Conservation (phyloP, 1,140 invertebrate species). For the Nilaparvata lugens region DNA sequence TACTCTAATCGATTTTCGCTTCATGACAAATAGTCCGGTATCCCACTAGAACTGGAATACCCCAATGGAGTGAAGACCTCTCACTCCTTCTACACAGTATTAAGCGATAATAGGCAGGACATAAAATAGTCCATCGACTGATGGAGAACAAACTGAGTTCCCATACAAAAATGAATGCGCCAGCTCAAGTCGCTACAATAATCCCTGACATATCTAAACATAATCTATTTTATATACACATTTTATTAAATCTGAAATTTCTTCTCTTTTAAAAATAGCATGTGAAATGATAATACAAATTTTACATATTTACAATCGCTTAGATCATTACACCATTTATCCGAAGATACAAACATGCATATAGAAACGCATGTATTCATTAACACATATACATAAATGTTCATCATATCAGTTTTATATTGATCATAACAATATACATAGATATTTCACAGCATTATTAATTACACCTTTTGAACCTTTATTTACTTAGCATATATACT, state of each 20-base stretch:
- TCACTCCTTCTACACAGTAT: not conserved
- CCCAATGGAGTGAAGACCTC: not conserved
- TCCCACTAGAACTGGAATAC: conserved; percentile 17
- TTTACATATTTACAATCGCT: conserved; percentile 16
- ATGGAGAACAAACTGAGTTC: no score
- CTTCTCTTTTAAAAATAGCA: conserved; percentile 12
- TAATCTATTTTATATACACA: not conserved
- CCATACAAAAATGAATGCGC: not conserved
- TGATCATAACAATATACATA: conserved; percentile 4
- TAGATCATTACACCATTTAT: not conserved
- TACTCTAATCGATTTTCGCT: no score
- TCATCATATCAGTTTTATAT: no score
- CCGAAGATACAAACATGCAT: no score
- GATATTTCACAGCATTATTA: conserved; percentile 1
- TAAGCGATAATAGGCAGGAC: not conserved
- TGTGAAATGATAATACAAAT: conserved; percentile 15
- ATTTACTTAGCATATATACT: no score
- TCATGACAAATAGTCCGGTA: not conserved
- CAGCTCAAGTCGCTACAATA: not conserved
- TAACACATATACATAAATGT: no score
- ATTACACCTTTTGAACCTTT: not conserved
- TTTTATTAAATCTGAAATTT: not conserved
- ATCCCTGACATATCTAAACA: not conserved
- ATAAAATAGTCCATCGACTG: not conserved
- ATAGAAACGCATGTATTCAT: no score